Conservation (phyloP, 1,140 invertebrate species). For the Conopomorpha cramerella region DNA sequence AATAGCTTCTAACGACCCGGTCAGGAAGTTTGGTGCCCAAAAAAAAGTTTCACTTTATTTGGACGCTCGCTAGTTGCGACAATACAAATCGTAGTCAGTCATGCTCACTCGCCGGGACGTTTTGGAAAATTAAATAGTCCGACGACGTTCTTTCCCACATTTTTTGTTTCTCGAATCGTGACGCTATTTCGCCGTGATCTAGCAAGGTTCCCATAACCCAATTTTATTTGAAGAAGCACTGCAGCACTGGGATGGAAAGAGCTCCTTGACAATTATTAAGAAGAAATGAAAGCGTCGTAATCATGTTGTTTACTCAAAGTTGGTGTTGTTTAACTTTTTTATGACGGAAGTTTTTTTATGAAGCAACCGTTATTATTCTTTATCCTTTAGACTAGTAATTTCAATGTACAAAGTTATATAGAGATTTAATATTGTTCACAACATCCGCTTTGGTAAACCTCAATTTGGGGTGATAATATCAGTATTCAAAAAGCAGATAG, state of each 20-base stretch:
- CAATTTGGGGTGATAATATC: no score
- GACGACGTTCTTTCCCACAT: conserved; percentile 25
- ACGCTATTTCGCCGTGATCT: conserved; percentile 49
- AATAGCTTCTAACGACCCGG: background rate
- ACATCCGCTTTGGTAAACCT: no score
- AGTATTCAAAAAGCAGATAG: no score
- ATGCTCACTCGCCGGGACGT: conserved; percentile 31
- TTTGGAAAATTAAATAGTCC: conserved; percentile 36
- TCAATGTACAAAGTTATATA: no score
- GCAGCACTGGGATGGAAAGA: conserved; percentile 15
- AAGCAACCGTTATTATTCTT: no score
- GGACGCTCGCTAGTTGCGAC: background rate
- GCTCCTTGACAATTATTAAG: conserved; percentile 5
- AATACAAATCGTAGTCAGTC: conserved; percentile 34
- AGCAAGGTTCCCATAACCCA: conserved; percentile 46
- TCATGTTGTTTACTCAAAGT: background rate
- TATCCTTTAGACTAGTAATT: no score
- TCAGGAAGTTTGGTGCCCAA: background rate
- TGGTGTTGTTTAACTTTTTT: background rate
- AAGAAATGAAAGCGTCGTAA: background rate
- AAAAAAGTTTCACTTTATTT: background rate
- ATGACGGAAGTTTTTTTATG: background rate
- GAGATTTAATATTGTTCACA: no score
- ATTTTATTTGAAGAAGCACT: conserved; percentile 35
- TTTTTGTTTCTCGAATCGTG: conserved; percentile 45